Conservation (phyloP, 2,113 vertebrate genomes). For the Mormyrus iriodes region DNA sequence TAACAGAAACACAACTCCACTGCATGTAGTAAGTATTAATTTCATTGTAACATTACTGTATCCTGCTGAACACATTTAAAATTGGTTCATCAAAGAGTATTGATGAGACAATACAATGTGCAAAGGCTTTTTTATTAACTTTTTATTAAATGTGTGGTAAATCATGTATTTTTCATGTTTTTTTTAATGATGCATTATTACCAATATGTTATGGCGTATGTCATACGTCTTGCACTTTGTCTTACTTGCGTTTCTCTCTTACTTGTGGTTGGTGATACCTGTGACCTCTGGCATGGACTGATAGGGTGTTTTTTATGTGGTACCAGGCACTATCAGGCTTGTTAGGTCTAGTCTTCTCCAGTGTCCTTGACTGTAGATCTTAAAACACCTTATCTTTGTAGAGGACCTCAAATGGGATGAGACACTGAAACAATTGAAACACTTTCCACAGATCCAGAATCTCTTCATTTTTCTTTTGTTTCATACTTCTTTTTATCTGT, state of each 20-base stretch:
- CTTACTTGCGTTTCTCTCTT: background rate
- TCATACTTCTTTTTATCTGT: background rate
- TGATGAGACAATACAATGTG: background rate
- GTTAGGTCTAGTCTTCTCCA: background rate
- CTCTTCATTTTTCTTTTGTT: background rate
- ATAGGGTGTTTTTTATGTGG: background rate
- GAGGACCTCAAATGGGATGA: background rate
- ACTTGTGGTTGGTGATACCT: background rate
- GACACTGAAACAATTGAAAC: background rate
- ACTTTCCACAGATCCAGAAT: background rate
- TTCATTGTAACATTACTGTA: background rate
- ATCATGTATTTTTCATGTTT: background rate
- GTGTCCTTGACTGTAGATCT: background rate
- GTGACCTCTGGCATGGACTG: background rate
- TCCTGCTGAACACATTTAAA: background rate
- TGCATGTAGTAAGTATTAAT: background rate
- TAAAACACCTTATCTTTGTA: background rate
- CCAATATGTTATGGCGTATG: background rate
- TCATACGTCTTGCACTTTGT: background rate
- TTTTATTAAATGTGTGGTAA: background rate
- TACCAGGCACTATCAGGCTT: background rate
- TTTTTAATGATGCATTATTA: background rate
- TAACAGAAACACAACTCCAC: background rate
- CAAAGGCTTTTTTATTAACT: background rate
- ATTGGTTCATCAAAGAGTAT: background rate